Base-by-base conservation (phyloP, 2,113 vertebrate species). In the Corythoichthys intestinalis region DNA sequence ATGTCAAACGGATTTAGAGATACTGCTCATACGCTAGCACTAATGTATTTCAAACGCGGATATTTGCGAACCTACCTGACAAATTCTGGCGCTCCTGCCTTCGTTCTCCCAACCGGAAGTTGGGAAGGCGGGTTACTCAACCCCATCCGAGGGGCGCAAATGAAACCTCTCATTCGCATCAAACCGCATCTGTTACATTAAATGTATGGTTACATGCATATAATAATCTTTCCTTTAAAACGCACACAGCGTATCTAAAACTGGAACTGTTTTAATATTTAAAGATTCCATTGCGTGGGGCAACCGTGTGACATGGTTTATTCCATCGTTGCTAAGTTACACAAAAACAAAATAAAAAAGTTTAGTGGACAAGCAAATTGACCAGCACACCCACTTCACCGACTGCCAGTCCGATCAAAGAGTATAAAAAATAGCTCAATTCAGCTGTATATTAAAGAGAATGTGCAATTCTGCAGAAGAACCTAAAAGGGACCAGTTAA, bases 31-130 rank as follows among this genome's bases (percentile, higher is more conserved):
- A 56, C 34, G 35, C 17, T n/a, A n/a, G n/a, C n/a, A 53, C 15
- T 14, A 7, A 53, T 53, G 17, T 1, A 52, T 52, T 52, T 53
- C 17, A 54, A 20, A 56, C 53, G n/a, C 52, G 15, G 15, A 11
- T 11, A 13, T 20, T 60, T 38, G 38, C 58, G 39, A 14, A 60
- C 58, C 58, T 38, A 15, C 37, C 50, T 53, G 17, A 50, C 48
- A 37, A 60, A 20, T 62, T 35, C 8, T 2, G 59, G 3, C 17
- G 4, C 15, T 44, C 15, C 35, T 7, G 7, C 35, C 52, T 3
- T 59, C 37, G 13, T 15, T 44, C 8, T 46, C 60, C 60, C 39
- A 62, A 46, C 60, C 60, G 39, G 60, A 62, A 62, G 60, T 44
- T 10, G 17, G 9, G 34, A 20, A 56, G 10, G 10, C 53, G 60